phyloP scores from a whole-genome alignment of 2,797 vertebrate genomes.

The Vespertilio murinus region DNA sequence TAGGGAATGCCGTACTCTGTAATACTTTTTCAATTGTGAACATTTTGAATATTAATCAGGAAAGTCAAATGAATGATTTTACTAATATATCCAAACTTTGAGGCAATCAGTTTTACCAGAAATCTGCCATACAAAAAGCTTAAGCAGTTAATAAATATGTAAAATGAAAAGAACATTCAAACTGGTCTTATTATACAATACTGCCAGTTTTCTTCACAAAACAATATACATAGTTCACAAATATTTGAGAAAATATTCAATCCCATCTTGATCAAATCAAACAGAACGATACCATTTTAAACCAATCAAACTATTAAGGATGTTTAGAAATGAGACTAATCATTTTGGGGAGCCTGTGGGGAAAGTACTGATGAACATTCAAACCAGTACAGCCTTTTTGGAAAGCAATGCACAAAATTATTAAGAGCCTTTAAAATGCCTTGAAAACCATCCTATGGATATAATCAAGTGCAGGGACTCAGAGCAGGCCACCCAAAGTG shows the following conservation, averaged over 20 bases:
- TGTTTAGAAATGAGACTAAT: constrained; percentile 23
- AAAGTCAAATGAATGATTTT: constrained; percentile 33
- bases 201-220: neutral
- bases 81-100: neutral
- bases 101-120: constrained; percentile 1
- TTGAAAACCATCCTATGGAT: neutral
- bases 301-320: neutral
- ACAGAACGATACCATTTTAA: constrained; percentile 11
- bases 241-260: constrained; percentile 40
- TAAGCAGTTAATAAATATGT: constrained; percentile 4
- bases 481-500: neutral
- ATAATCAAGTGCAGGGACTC: neutral
- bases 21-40: neutral
- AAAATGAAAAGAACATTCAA: neutral
- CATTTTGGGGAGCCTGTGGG: neutral
- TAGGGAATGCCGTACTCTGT: neutral
- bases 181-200: neutral
- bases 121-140: constrained; percentile 13
- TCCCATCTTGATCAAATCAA: constrained; percentile 8
- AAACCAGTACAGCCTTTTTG: neutral
- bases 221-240: constrained; percentile 21
- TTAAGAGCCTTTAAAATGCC: constrained; percentile 10
- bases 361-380: neutral
- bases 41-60: constrained; percentile 27
- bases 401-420: neutral